Evolutionary conservation across 2,113 vertebrate species (phyloP), one percentile per base, ranked within the genome.

Genomic region (Hydrochoerus hydrochaeris): DNA sequence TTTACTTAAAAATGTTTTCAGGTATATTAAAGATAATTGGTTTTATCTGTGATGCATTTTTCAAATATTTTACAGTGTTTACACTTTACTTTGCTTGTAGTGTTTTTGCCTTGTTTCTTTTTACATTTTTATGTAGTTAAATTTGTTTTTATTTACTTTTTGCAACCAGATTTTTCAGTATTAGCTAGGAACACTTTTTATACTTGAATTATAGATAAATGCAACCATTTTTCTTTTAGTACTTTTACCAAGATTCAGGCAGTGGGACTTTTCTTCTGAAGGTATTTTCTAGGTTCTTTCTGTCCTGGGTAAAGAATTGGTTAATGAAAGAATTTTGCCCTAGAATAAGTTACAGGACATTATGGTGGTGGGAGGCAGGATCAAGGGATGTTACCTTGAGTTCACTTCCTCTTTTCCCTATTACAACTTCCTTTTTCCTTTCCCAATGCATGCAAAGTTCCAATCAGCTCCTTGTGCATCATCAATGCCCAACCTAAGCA

Each of bases 1-100:
- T 58, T 93, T 84, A 54, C 54, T 92, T 92, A 83, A 75, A 81
- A 83, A 8, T 90, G 11, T 87, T 88, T 85, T 87, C 38, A 91
- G 91, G 28, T 69, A 81, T 69, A 85, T 83, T 94, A 62, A 82
- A 7, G 14, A 90, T 58, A 92, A 67, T 81, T 81, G 7, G 3
- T 80, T 95, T 90, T 73, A 30, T 94, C 38, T 57, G n/a, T 86
- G 73, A 69, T 73, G 28, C 8, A 80, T 89, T 58, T 12, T 96
- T 30, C 12, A 94, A 57, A 78, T 30, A 19, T 58, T 49, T 17
- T 17, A 7, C 6, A 14, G 38, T 46, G 28, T 54, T 86, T 88
- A 38, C 65, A 77, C 73, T 78, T 97, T 88, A 88, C 30, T 91
- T 82, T 52, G 3, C 22, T 60, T 88, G 14, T 57, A 75, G 13